Percentiles rank a stretch among this genome's conserved stretches.
Conservation (phyloP, 2,797 vertebrate genomes). For the Dermochelys coriacea region DNA sequence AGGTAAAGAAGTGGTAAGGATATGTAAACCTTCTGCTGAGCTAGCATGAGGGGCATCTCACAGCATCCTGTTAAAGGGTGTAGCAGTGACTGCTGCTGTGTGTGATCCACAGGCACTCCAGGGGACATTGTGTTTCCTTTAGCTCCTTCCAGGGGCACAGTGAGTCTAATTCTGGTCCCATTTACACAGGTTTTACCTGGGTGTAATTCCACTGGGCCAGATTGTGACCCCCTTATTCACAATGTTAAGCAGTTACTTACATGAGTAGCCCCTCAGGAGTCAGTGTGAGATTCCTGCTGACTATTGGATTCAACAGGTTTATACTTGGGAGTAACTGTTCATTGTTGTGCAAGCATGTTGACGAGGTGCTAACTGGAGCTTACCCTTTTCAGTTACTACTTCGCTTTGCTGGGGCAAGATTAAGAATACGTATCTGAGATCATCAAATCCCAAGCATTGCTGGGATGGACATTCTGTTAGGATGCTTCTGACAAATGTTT, state of each 20-base stretch:
- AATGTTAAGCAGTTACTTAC: fast-evolving
- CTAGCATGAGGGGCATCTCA: not conserved
- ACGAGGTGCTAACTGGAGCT: not conserved
- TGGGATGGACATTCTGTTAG: not conserved
- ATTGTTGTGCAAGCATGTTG: not conserved
- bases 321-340: not conserved
- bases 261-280: not conserved
- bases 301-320: not conserved
- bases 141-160: not conserved
- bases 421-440: not conserved
- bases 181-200: not conserved
- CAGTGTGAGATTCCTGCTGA: not conserved
- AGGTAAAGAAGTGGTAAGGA: not conserved
- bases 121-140: not conserved
- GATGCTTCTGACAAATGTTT: slow-evolving; percentile 26
- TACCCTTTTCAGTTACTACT: not conserved
- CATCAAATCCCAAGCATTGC: not conserved
- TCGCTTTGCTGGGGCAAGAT: not conserved
- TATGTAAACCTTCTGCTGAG: not conserved
- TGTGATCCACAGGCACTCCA: not conserved
- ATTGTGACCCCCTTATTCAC: not conserved
- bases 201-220: not conserved
- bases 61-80: fast-evolving
- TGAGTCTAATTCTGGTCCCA: not conserved
- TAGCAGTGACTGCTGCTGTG: not conserved